Percentiles rank a stretch among this genome's conserved stretches.
phyloP scores from a whole-genome alignment of 2,113 vertebrate genomes.

The Coturnix japonica region DNA sequence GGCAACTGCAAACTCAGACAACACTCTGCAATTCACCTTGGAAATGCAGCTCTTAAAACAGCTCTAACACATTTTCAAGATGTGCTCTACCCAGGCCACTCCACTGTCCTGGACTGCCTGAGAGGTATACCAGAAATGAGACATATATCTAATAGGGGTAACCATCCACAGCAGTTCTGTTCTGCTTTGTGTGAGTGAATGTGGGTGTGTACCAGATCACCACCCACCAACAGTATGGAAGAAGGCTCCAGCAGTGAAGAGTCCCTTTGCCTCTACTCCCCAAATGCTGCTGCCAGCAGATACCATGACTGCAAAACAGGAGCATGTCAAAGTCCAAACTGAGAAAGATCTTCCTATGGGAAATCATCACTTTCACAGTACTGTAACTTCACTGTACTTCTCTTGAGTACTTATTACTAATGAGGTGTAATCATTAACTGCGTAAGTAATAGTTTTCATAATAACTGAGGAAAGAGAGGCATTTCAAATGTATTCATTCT shows the following conservation, averaged over 20 bases:
- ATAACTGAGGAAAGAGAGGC: not conserved
- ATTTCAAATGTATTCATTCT: not conserved
- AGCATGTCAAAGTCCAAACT: not conserved
- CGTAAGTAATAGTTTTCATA: not conserved
- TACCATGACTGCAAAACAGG: not conserved
- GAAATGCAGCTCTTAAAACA: not conserved
- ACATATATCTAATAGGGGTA: not conserved
- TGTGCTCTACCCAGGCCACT: not conserved
- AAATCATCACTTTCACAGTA: not conserved
- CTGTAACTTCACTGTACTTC: not conserved
- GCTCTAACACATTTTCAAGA: not conserved
- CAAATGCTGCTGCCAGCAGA: not conserved
- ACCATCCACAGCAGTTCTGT: not conserved
- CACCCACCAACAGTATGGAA: conserved; percentile 1
- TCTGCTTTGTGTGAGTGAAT: not conserved
- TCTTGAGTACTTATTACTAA: not conserved
- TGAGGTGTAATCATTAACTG: not conserved
- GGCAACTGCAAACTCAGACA: not conserved
- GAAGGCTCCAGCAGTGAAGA: not conserved
- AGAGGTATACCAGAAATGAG: not conserved
- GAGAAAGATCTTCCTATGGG: not conserved
- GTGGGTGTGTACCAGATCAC: not conserved
- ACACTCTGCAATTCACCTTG: not conserved
- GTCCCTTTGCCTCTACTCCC: not conserved
- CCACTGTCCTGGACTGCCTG: not conserved